These are phyloP conservation scores for Dynastes hyllus DNA, from an alignment of 2,888 invertebrate species.

Conservation along the genomic window DNA sequence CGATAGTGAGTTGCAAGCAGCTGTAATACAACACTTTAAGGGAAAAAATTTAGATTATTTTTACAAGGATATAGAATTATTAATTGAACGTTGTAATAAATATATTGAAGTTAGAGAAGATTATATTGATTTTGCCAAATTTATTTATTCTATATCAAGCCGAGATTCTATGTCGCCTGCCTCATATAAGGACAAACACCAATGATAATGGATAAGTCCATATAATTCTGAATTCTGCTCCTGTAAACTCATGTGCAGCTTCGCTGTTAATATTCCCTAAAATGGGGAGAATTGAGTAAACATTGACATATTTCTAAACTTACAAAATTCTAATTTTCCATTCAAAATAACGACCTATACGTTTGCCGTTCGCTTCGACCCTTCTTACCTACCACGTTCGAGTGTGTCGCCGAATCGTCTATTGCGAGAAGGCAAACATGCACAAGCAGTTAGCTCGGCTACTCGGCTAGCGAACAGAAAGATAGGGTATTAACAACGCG, in stretches of 20 bases:
- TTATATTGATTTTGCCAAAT: too few relatives aligned
- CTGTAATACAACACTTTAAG: too few relatives aligned
- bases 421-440: background rate
- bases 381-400: background rate
- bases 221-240: too few relatives aligned
- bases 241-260: too few relatives aligned
- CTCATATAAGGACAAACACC: background rate
- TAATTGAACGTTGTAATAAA: too few relatives aligned
- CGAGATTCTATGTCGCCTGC: background rate
- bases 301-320: background rate
- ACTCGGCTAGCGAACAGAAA: background rate
- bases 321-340: background rate
- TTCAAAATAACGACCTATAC: background rate
- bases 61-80: too few relatives aligned
- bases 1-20: too few relatives aligned
- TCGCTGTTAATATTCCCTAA: too few relatives aligned
- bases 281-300: background rate
- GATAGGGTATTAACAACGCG: conserved; percentile 3
- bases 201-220: background rate
- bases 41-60: too few relatives aligned
- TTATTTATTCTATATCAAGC: too few relatives aligned
- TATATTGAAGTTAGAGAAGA: too few relatives aligned
- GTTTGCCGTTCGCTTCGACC: background rate
- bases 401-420: background rate
- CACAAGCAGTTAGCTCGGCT: background rate